A percentile compares a stretch with the other conserved stretches of the same genome.
Evolutionary conservation across 2,797 vertebrate genomes (phyloP).

Genomic region (Onychomys torridus): DNA sequence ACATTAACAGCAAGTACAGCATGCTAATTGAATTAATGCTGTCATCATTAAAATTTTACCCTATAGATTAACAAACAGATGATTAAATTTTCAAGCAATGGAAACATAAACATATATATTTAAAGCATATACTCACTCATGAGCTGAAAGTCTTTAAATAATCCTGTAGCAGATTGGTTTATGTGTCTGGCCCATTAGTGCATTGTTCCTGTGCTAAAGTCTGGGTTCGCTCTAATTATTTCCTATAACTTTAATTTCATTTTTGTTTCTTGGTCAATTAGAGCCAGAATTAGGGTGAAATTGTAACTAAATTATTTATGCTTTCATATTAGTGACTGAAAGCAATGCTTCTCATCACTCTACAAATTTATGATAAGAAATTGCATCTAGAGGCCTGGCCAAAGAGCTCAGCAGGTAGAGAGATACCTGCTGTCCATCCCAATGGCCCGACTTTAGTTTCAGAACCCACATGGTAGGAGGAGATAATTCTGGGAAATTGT

Average conservation of each 20-base stretch:
- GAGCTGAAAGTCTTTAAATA: neutral
- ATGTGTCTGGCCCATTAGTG: neutral
- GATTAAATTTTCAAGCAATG: conserved; percentile 29
- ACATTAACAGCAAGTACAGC: neutral
- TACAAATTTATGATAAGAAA: neutral
- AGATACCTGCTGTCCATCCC: neutral
- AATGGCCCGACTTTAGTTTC: neutral
- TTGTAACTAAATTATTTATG: conserved; percentile 37
- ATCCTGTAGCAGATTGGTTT: neutral
- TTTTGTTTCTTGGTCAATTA: conserved; percentile 27
- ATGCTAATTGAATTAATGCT: neutral
- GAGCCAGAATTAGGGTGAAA: neutral
- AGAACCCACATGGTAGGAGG: neutral
- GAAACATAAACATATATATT: neutral
- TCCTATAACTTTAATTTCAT: conserved; percentile 15
- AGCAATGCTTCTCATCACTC: neutral
- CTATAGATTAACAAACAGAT: neutral
- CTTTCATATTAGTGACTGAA: neutral
- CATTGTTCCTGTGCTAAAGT: neutral
- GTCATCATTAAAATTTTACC: neutral
- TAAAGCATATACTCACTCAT: neutral
- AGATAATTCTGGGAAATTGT: too few species aligned
- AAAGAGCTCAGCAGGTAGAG: neutral
- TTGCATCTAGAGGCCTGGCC: neutral
- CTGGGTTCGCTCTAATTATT: conserved; percentile 16